Percentiles rank a stretch among this genome's conserved stretches.
phyloP scores from a whole-genome alignment of 1,140 invertebrate genomes.

The Atta texana region DNA sequence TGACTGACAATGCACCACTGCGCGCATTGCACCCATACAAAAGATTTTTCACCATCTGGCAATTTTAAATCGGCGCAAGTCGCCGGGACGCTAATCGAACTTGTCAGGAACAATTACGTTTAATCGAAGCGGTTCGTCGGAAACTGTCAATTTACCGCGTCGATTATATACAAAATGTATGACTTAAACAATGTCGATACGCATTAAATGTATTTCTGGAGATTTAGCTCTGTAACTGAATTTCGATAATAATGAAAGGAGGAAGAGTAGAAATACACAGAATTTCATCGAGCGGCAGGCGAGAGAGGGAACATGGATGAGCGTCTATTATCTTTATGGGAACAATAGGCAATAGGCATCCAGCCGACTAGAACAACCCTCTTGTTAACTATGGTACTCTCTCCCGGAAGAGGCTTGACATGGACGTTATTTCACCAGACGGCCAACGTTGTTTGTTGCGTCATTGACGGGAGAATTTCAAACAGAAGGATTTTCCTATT shows the following conservation, averaged over 20 bases:
- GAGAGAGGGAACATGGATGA: conserved; percentile 20
- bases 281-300: conserved; percentile 35
- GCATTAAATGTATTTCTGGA: conserved; percentile 11
- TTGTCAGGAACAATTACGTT: conserved; percentile 10
- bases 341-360: conserved; percentile 52
- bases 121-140: neutral
- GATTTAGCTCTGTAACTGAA: conserved; percentile 18
- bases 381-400: conserved; percentile 46
- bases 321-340: conserved; percentile 56
- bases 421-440: conserved; percentile 45
- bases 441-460: conserved; percentile 44
- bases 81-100: conserved; percentile 25
- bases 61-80: conserved; percentile 38
- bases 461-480: conserved; percentile 39
- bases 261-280: conserved; percentile 17
- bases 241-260: neutral
- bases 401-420: conserved; percentile 46
- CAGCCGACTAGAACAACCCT: conserved; percentile 58
- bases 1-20: conserved; percentile 49
- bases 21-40: conserved; percentile 46
- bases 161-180: neutral
- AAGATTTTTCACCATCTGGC: conserved; percentile 39
- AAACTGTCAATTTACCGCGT: neutral
- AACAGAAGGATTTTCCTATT: conserved; percentile 16
- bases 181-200: neutral